Conservation (phyloP, 2,113 vertebrate genomes). For the Pachycephala philippinensis region DNA sequence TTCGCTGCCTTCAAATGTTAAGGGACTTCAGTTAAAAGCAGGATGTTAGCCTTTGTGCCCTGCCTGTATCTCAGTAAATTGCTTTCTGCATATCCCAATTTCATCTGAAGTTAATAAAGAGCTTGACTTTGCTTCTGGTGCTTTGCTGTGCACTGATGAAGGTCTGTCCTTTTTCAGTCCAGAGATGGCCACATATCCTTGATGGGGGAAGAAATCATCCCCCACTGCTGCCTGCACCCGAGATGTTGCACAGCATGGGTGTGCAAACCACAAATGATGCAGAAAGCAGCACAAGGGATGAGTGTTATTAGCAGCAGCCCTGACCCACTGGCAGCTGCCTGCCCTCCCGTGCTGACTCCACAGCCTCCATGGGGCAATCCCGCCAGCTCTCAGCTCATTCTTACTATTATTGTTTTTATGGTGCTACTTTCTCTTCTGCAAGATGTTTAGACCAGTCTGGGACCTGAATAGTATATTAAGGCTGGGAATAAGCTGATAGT, state of each 20-base stretch:
- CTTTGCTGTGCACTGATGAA: neutral
- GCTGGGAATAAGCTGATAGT: constrained; percentile 10
- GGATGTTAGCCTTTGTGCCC: constrained; percentile 9
- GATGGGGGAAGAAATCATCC: neutral
- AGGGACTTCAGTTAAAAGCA: neutral
- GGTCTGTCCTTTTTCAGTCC: neutral
- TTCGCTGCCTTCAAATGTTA: neutral
- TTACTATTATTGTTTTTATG: neutral
- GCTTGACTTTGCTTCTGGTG: constrained; percentile 23
- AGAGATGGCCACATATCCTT: neutral
- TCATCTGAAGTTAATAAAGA: constrained; percentile 25
- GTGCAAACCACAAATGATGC: neutral
- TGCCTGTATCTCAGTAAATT: neutral
- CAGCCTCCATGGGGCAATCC: neutral
- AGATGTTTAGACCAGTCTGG: neutral
- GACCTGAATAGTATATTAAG: constrained; percentile 13
- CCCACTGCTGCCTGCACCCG: neutral
- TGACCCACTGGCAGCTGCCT: neutral
- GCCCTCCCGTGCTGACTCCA: neutral
- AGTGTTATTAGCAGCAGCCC: neutral
- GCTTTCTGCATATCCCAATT: constrained; percentile 12
- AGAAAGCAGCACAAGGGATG: neutral
- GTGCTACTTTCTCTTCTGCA: neutral
- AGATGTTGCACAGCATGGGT: neutral
- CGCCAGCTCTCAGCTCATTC: neutral